Conservation (phyloP, 2,113 vertebrate species). For the Etheostoma spectabile region DNA sequence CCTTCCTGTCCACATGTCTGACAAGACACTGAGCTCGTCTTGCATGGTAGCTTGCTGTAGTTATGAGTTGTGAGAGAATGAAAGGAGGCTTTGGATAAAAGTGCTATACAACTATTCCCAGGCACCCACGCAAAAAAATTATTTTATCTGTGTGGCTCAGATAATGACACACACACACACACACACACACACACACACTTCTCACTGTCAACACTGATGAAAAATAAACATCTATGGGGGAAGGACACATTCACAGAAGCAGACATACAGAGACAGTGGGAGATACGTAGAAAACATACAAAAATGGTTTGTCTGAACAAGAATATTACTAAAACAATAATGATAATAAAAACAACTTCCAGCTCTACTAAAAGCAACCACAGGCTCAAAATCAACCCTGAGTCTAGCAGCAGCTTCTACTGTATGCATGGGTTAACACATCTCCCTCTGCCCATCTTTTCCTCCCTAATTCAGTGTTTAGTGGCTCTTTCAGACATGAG, state of each 20-base stretch:
- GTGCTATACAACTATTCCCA: background rate
- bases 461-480: background rate
- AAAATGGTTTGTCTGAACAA: no score
- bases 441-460: background rate
- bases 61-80: background rate
- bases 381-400: background rate
- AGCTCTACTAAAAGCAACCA: background rate
- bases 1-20: background rate
- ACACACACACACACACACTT: background rate
- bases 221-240: background rate
- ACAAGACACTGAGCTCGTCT: background rate
- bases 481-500: background rate
- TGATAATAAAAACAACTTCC: background rate
- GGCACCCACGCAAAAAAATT: no score
- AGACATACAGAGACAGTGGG: background rate
- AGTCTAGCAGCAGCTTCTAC: background rate
- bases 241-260: background rate
- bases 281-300: background rate
- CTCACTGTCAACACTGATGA: conserved; percentile 20
- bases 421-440: background rate
- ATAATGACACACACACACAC: background rate
- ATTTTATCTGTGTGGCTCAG: no score
- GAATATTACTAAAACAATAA: background rate
- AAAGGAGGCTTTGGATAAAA: background rate
- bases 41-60: background rate